Evolutionary conservation across 2,797 vertebrate species (phyloP), one percentile per base, ranked within the genome.

Genomic region (Sardinella longiceps): DNA sequence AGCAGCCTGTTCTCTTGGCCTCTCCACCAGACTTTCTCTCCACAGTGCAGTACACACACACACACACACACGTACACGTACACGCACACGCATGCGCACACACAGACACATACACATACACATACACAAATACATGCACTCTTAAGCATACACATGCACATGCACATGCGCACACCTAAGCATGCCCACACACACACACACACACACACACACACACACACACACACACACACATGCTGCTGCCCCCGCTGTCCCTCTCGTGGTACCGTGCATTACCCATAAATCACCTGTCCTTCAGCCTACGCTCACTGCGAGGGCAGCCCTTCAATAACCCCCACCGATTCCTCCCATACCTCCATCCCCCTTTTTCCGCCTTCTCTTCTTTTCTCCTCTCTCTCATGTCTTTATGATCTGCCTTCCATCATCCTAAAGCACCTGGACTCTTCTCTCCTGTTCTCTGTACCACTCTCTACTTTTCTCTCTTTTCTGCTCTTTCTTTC

Each of bases 221-320:
- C 63, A 66, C 63, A 30, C 25, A 66, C 63, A 66, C 63, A 66
- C 63, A 30, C 63, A 66, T 30, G 10, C 28, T 70, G 30, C 3
- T 18, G 0, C 30, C 63, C 28, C 63, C 28, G 11, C 63, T 70
- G 63, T 37, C 63, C 63, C 63, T 37, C 28, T 70, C 63, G 33
- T 37, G 28, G 63, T 25, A 12, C 30, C 15, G 63, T 70, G 37
- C 11, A 70, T 70, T 70, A 70, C 12, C 63, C 63, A 70, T 70
- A 70, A 70, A 70, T 70, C 63, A 70, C 63, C 63, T 70, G 63
- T 70, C 63, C 63, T 70, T 70, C 63, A 70, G 63, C 63, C 28
- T 28, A 63, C 63, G 30, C 63, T 70, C 28, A 70, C 63, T 37
- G 63, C 30, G 5, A 56, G 53, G 20, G 18, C 53, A 56, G 53